Percentiles rank a stretch among this genome's conserved stretches.
phyloP scores from a whole-genome alignment of 2,888 invertebrate species.

The Cryptus viduatorius region DNA sequence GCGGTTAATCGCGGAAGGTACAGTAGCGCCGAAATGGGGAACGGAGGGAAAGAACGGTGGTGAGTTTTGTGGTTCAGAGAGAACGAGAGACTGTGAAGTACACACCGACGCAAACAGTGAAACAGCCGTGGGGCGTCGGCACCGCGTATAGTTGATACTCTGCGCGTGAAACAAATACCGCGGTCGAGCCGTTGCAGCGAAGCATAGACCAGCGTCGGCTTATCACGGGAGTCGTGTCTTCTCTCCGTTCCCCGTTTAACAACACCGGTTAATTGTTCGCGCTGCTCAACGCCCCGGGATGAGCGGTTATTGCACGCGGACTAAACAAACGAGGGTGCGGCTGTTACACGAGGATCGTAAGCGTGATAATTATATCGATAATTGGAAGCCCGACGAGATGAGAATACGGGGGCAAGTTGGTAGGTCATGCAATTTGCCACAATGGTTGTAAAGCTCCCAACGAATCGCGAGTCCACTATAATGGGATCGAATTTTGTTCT shows the following conservation, averaged over 20 bases:
- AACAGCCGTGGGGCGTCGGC: not conserved
- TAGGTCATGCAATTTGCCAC: not conserved
- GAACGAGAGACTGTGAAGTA: not conserved
- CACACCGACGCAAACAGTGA: too few relatives aligned
- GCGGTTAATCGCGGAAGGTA: not conserved
- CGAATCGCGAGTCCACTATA: not conserved
- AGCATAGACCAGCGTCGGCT: not conserved
- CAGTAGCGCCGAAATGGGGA: not conserved
- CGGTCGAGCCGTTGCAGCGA: not conserved
- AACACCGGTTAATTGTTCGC: not conserved
- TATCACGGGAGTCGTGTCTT: not conserved
- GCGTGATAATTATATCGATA: conserved; percentile 10
- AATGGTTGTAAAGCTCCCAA: not conserved
- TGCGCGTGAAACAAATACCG: conserved; percentile 1
- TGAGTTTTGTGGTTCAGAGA: not conserved
- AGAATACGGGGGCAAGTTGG: not conserved
- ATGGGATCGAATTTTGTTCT: not conserved
- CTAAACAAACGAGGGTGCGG: conserved; percentile 12
- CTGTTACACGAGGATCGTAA: conserved; percentile 49
- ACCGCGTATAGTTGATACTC: not conserved
- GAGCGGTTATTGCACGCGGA: conserved; percentile 14
- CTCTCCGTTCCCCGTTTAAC: not conserved
- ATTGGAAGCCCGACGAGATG: conserved; percentile 10
- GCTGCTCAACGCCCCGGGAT: not conserved
- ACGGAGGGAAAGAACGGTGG: not conserved